A percentile compares a stretch with the other conserved stretches of the same genome.
These are phyloP conservation scores for Remorina albescens DNA, from an alignment of 2,797 vertebrate genomes.

Conservation along the genomic window DNA sequence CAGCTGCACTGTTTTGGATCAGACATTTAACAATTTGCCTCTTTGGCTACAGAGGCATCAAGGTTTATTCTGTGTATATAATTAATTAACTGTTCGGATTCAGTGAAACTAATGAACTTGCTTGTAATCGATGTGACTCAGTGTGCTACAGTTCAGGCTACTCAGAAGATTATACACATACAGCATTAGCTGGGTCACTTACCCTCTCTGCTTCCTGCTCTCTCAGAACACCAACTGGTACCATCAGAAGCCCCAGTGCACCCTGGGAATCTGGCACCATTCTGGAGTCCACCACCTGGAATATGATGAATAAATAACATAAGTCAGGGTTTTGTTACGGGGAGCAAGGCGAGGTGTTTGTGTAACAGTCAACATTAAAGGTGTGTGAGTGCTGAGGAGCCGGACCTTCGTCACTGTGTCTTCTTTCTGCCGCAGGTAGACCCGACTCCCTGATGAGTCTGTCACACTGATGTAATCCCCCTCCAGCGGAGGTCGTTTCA, in stretches of 20 bases:
- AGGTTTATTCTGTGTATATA: background rate
- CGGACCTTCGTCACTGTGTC: constrained; percentile 70
- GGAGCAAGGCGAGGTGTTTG: too few relatives aligned
- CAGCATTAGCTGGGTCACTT: constrained; percentile 22
- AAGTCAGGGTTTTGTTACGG: too few relatives aligned
- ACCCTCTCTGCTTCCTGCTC: constrained; percentile 89
- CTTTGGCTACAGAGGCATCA: background rate
- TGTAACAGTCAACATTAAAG: background rate
- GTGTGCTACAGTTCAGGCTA: background rate
- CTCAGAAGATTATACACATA: background rate
- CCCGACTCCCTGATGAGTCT: constrained; percentile 86
- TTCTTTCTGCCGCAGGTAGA: constrained; percentile 88
- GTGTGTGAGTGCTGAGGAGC: background rate
- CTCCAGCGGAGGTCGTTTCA: constrained; percentile 88
- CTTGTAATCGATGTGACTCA: too few relatives aligned
- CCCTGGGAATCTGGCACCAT: constrained; percentile 70
- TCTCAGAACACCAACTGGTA: constrained; percentile 89
- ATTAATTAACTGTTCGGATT: background rate
- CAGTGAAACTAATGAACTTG: background rate
- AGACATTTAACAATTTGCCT: background rate
- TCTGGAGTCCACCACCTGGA: constrained; percentile 70
- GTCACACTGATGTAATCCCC: constrained; percentile 95
- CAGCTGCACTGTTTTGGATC: background rate
- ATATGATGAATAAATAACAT: background rate
- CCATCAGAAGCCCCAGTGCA: constrained; percentile 83